Base-by-base conservation (phyloP, 1,140 invertebrate genomes). In the Drosophila auraria region DNA sequence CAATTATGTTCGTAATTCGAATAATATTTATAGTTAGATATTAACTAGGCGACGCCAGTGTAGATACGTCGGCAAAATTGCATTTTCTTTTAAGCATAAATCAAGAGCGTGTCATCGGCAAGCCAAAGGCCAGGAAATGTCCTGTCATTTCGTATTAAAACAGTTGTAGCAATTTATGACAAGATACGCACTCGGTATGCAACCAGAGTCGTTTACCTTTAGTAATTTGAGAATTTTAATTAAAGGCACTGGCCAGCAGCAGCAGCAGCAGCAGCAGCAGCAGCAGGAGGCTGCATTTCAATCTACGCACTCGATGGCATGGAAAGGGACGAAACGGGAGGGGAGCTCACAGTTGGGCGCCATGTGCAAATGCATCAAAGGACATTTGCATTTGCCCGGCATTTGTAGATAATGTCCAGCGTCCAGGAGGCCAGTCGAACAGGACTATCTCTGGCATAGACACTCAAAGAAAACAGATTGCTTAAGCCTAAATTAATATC, bases 141-240 rank as follows among this genome's bases (percentile, higher is more conserved):
- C 69, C 56, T 57, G 65, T 45, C 69, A 60, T 58, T 74, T 50
- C 9, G 47, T 54, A 70, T 59, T 81, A 61, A 72, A 70, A 82
- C 73, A 72, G 72, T 66, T 82, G 60, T 47, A 62, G 57, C 38
- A 82, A 82, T 82, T 81, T 77, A 81, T 71, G 65, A 57, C 50
- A 54, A 72, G 47, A 57, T 47, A 17, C 53, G 54, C 60, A 59
- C 57, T 63, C 58, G 53, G 60, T 45, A 54, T 66, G 61, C 42
- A 64, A 77, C 62, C 53, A 78, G 60, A 82, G 70, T 78, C 61
- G 72, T 74, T 84, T 78, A 81, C 82, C 78, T 84, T 77, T 84
- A 77, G 82, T 81, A 84, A 84, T 84, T 84, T 84, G 64, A 70
- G 83, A 84, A 86, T 80, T 86, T 84, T 84, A 84, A 84, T 84